Base-by-base conservation (phyloP, 2,113 vertebrate genomes). In the Peucedramus taeniatus region DNA sequence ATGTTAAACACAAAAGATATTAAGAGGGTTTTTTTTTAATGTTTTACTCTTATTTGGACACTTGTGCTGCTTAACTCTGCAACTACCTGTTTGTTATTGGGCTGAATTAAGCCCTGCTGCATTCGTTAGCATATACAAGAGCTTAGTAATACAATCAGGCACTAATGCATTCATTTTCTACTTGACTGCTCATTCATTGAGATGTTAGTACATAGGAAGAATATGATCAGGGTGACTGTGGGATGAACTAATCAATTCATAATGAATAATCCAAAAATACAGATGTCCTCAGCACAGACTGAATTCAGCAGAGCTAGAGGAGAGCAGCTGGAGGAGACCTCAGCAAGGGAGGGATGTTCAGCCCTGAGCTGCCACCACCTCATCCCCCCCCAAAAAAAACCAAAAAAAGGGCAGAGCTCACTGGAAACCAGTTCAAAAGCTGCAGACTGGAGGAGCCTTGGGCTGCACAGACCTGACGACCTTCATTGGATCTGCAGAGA, bases 81-180 rank as follows among this genome's bases (percentile, higher is more conserved):
- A 94, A 75, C 91, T 92, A 95, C 83, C 94, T 96, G 87, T 96
- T 94, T 87, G 94, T 87, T 89, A 33, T 15, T 84, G 74, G 87
- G 74, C 85, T 86, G 91, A 59, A 93, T 82, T 89, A 87, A 94
- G 45, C 37, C 10, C 57, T 42, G 72, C 85, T 82, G 66, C 93
- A 42, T 72, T 82, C 12, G 26, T 92, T 93, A 96, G 90, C 90
- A 64, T 61, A 54, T 65, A 70, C 68, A 91, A 80, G 83, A 83
- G 94, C 83, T 92, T 74, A 95, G 97, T 97, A 97, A 97, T 95
- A 97, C 98, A 98, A 97, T 98, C 96, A 93, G 97, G 95, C 97
- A 95, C 96, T 98, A 98, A 98, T 97, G 97, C 97, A 97, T 98
- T 98, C 92, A 98, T 98, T 98, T 98, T 98, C 98, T 97, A 97